phyloP scores from a whole-genome alignment of 2,888 invertebrate genomes.

The Clepsis dumicolana region DNA sequence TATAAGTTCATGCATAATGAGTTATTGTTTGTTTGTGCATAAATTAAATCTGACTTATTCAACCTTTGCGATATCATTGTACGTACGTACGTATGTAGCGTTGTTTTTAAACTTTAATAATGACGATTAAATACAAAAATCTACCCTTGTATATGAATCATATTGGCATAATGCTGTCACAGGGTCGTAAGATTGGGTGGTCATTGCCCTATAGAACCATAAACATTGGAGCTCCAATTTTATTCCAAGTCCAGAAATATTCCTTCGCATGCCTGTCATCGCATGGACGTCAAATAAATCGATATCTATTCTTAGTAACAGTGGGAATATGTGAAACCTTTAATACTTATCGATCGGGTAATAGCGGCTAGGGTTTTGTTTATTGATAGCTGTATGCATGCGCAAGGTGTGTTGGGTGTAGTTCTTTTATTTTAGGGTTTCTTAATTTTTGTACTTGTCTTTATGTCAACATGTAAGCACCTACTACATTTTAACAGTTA shows the following conservation, averaged over 20 bases:
- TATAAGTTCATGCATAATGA: conserved; percentile 29
- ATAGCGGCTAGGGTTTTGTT: conserved; percentile 7
- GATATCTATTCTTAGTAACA: conserved; percentile 33
- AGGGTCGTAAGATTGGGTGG: too few relatives aligned
- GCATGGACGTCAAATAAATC: conserved; percentile 26
- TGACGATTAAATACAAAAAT: too few relatives aligned
- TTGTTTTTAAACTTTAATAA: too few relatives aligned
- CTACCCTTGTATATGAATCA: too few relatives aligned
- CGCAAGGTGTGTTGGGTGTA: neutral
- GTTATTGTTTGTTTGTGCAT: conserved; percentile 36
- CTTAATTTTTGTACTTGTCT: too few relatives aligned
- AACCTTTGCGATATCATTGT: conserved; percentile 17
- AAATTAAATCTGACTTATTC: conserved; percentile 21
- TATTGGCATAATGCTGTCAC: too few relatives aligned
- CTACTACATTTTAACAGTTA: too few relatives aligned
- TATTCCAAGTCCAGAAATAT: conserved; percentile 21
- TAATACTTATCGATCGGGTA: conserved; percentile 31
- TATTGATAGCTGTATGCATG: neutral
- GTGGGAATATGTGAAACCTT: conserved; percentile 23
- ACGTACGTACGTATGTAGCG: neutral
- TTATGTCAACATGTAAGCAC: too few relatives aligned
- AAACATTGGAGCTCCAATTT: neutral
- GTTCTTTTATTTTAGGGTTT: too few relatives aligned
- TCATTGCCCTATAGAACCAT: neutral
- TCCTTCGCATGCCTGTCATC: conserved; percentile 18